Evolutionary conservation across 2,113 vertebrate genomes (phyloP), one percentile per base, ranked within the genome.

Genomic region (Dipodomys stephensi): DNA sequence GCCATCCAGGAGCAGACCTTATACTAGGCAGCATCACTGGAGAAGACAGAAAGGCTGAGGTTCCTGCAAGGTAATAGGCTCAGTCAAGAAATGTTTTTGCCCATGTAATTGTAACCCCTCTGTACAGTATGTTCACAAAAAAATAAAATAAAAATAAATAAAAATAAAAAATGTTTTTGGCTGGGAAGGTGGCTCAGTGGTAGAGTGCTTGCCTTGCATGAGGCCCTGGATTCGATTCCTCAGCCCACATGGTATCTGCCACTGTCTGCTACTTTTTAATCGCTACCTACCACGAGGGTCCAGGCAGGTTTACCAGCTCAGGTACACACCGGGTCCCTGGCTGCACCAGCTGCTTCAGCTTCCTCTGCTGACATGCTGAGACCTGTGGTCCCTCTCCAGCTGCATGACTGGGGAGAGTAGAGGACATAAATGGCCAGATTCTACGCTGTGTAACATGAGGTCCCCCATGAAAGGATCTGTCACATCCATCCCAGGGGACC

Each of bases 381-480:
- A 12, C 64, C 80, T 88, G 90, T 77, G 69, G 28, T 49, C 30
- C 44, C 67, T 79, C 27, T 74, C 88, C 85, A 85, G 96, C 81
- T 85, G 84, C 91, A 25, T 20, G n/a, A 22, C 77, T 76, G 39
- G 65, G 46, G 44, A 77, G 13, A 16, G 44, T 9, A n/a, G 11
- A 6, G 62, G 13, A 35, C 18, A 1, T 3, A 7, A n/a, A 8
- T 7, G 22, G 18, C 78, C 71, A 22, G 73, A 69, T 39, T 87
- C 86, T 18, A 22, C 39, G 46, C 64, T 68, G 32, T 30, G 3
- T 20, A 62, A 18, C 27, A 1, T 2, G 20, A 18, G 62, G 60
- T 69, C 35, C 87, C 73, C 7, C 39, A 39, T 39, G 39, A 39
- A 39, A 39, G 39, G 39, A 39, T 39, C 39, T 39, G 39, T 39